Conservation (phyloP, 1,140 invertebrate genomes). For the Drosophila ananassae region DNA sequence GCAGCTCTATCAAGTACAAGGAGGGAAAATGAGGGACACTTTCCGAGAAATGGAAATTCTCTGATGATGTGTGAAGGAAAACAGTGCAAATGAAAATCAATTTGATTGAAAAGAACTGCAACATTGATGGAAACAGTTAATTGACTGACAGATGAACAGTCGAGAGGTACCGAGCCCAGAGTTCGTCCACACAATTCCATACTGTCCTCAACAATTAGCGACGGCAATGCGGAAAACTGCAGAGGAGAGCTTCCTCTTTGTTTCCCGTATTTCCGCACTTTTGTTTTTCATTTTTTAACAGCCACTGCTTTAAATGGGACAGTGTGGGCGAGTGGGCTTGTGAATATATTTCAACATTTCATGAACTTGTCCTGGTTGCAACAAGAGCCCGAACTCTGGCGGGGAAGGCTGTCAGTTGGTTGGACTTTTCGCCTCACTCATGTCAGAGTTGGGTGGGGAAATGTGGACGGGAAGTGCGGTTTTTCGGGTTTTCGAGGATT, state of each 20-base stretch:
- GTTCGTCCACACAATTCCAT: neutral
- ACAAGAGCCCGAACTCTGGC: slow-evolving; percentile 20
- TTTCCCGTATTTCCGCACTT: neutral
- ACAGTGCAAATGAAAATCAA: slow-evolving; percentile 47
- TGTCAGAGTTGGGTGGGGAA: slow-evolving; percentile 21
- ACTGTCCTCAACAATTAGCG: slow-evolving; percentile 36
- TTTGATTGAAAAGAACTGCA: slow-evolving; percentile 36
- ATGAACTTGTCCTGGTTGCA: slow-evolving; percentile 46
- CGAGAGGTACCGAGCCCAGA: slow-evolving; percentile 8
- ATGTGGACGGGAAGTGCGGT: slow-evolving; percentile 9
- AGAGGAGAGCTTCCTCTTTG: slow-evolving; percentile 2
- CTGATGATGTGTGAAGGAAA: slow-evolving; percentile 22
- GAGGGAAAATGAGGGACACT: slow-evolving; percentile 5
- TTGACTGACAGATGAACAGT: slow-evolving; percentile 68
- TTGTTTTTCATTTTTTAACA: neutral
- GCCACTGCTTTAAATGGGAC: slow-evolving; percentile 23
- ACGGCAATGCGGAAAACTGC: slow-evolving; percentile 48
- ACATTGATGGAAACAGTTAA: slow-evolving; percentile 72
- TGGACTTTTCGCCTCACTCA: slow-evolving; percentile 36
- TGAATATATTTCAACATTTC: slow-evolving; percentile 63
- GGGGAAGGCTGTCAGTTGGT: slow-evolving; percentile 34
- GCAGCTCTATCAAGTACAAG: slow-evolving; percentile 1
- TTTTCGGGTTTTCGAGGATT: slow-evolving; percentile 23
- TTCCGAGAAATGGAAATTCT: neutral
- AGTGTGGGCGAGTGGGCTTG: slow-evolving; percentile 3